Percentiles rank a stretch among this genome's conserved stretches.
Conservation (phyloP, 2,797 vertebrate genomes). For the Hemibagrus guttatus region DNA sequence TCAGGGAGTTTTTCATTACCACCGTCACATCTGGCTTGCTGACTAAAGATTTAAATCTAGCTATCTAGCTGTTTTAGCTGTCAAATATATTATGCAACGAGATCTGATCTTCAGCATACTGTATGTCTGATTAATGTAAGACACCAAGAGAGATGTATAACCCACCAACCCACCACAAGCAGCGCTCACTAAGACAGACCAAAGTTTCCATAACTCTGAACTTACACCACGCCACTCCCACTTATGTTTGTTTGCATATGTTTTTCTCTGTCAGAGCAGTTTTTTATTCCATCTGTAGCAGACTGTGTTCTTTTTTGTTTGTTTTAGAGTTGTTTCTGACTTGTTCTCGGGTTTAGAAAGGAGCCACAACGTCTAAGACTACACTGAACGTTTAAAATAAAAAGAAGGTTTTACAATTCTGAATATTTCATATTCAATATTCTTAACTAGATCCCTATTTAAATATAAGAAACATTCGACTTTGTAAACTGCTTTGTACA, state of each 20-base stretch:
- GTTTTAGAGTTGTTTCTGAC: not conserved
- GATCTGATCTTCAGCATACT: not conserved
- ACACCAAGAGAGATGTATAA: not conserved
- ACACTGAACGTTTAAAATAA: not conserved
- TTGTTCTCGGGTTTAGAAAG: not conserved
- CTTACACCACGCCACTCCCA: conserved; percentile 42
- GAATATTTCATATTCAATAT: not conserved
- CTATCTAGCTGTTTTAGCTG: not conserved
- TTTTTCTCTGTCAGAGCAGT: not conserved
- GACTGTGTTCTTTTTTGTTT: no score
- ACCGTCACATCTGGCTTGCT: not conserved
- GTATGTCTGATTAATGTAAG: not conserved
- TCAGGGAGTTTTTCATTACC: not conserved
- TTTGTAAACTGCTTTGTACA: not conserved
- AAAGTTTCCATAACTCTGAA: conserved; percentile 60
- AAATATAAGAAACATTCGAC: not conserved
- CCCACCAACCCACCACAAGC: conserved; percentile 4
- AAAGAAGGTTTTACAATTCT: not conserved
- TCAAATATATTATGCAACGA: not conserved
- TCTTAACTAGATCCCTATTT: not conserved
- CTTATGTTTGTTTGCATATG: not conserved
- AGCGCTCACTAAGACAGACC: conserved; percentile 34
- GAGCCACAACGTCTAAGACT: not conserved
- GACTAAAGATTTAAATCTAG: not conserved
- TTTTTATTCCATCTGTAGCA: not conserved